Evolutionary conservation across 2,113 vertebrate species (phyloP), one percentile per base, ranked within the genome.

Genomic region (Donacobius atricapilla): DNA sequence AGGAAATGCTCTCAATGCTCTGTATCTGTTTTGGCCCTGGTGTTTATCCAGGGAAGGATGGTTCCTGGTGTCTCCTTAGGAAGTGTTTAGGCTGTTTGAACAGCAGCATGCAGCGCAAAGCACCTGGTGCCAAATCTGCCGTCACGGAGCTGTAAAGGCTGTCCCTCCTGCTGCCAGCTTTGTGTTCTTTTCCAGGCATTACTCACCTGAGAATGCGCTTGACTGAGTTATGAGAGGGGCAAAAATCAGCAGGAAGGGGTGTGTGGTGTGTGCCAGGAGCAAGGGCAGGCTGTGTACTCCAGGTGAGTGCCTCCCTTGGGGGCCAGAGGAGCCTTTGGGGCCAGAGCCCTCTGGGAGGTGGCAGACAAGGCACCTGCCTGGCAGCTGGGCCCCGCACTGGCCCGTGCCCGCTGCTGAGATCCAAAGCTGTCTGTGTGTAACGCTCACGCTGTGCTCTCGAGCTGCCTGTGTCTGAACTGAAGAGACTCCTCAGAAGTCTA

Each of bases 201-300:
- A 5, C 50, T 47, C 31, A 8, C 42, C 30, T 3, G 11, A 35
- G 12, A 44, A 58, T 1, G 6, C 0, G 1, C 35, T 45, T 31
- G 20, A 4, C 13, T 45, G 82, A 47, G 42, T 21, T 30, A 23
- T 45, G 28, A 39, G 33, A 44, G 12, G 6, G 22, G 12, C 0
- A 3, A 11, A 51, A 47, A 10, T 6, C 42, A 40, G 12, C 19
- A 80, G 63, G 21, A 68, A 56, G 14, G 21, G 13, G 5, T 1
- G 10, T 33, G 7, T 5, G 44, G 17, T 22, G 39, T 42, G 35
- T 4, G 30, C 11, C 31, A 18, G 57, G 31, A 83, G 10, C 25
- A 25, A 60, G 44, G 44, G 14, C 3, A 0, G 0, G 0, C 16
- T 51, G 45, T 8, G 31, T 8, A 5, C 28, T 17, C 3, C 21